Conservation (phyloP, 1,140 invertebrate genomes). For the Nomia melanderi region DNA sequence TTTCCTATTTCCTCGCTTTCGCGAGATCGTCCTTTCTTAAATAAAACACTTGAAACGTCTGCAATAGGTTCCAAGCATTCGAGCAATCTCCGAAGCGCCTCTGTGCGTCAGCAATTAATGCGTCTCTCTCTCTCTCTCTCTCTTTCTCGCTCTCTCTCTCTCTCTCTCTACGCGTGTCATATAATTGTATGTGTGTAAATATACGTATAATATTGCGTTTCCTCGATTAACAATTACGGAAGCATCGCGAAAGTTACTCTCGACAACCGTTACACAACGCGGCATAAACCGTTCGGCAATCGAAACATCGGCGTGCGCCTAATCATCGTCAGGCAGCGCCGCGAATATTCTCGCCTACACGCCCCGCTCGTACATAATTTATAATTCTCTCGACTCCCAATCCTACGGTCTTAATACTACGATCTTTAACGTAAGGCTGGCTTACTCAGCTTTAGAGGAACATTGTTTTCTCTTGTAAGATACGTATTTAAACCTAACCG, state of each 20-base stretch:
- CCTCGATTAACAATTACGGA: conserved; percentile 44
- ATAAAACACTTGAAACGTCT: too few species aligned
- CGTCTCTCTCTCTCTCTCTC: too few species aligned
- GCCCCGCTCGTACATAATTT: neutral
- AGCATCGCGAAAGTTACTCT: conserved; percentile 36
- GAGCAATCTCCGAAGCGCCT: neutral
- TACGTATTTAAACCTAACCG: conserved; percentile 62
- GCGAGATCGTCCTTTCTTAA: too few species aligned
- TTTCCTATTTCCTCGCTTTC: too few species aligned
- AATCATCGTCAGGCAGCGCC: too few species aligned
- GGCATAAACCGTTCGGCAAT: conserved; percentile 12
- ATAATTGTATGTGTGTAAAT: conserved; percentile 24
- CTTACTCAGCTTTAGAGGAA: conserved; percentile 80
- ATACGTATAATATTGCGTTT: conserved; percentile 38
- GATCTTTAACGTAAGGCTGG: conserved; percentile 78
- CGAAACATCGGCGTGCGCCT: neutral
- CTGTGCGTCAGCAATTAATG: conserved; percentile 3
- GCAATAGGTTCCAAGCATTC: too few species aligned
- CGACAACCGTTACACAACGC: neutral
- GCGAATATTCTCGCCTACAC: too few species aligned
- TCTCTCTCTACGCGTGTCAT: conserved; percentile 16
- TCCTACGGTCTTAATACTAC: conserved; percentile 62
- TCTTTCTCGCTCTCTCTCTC: too few species aligned
- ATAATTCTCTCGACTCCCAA: conserved; percentile 6
- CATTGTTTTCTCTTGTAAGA: conserved; percentile 76